Evolutionary conservation across 2,797 vertebrate genomes (phyloP), one percentile per base, ranked within the genome.

Genomic region (Sibirionetta formosa): DNA sequence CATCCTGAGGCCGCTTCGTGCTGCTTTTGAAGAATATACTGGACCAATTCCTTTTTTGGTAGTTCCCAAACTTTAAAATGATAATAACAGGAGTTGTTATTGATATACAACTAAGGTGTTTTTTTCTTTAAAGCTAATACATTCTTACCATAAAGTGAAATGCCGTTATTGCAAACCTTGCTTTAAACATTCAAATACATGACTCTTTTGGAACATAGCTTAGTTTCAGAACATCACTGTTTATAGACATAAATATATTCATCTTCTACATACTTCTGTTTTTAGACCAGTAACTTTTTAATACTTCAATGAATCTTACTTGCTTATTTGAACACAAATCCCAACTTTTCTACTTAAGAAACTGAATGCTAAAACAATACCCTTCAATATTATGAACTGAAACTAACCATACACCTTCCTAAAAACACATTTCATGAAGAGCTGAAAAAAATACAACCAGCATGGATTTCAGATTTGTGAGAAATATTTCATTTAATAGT

Each of bases 41-140:
- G 99, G 99, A 51, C 99, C 99, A 40, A 99, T 99, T 72, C 99
- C 99, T 96, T 99, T 99, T 97, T 99, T 99, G 19, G 99, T 99
- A 60, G 99, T 99, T 91, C 99, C 99, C 96, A 99, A 98, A 97
- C 99, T 99, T 97, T 29, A 68, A 94, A 80, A 93, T 81, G 93
- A 95, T 64, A 97, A 86, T 68, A 94, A 78, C 23, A 90, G 40
- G 50, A 93, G 78, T 77, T 96, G 94, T 18, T 81, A 14, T 77
- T 64, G 16, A 87, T 48, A 86, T 1, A 46, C 76, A 42, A 82
- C 14, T n/a, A 57, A 64, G 15, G 5, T 19, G 4, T 13, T 76
- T 75, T 81, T 81, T 87, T 33, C 72, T 65, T 81, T 71, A 71
- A 65, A 89, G 13, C 26, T 61, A 95, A 14, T 44, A 31, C 8